phyloP scores from a whole-genome alignment of 2,113 vertebrate genomes.

The Strix uralensis region DNA sequence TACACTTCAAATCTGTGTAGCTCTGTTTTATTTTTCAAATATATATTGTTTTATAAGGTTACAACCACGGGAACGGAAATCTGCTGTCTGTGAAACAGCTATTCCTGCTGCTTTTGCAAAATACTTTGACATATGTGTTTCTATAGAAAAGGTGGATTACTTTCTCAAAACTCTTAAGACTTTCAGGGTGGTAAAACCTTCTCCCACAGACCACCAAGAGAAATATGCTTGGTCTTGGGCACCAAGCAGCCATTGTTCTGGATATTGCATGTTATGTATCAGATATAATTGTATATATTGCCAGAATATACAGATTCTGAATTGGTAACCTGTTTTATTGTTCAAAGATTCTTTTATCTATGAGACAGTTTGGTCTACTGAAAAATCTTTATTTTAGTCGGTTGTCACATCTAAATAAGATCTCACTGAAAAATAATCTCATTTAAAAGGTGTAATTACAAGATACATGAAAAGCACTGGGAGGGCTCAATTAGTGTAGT shows the following conservation, averaged over 20 bases:
- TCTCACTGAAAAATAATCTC: neutral
- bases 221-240: neutral
- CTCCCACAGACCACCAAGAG: neutral
- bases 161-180: neutral
- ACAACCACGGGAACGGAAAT: neutral
- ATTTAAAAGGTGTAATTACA: neutral
- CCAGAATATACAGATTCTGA: neutral
- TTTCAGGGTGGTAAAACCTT: neutral
- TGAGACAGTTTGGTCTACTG: neutral
- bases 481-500: neutral
- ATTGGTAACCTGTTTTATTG: neutral
- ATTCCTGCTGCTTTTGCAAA: neutral
- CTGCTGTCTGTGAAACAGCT: neutral
- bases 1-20: neutral
- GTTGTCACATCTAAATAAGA: neutral
- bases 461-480: neutral
- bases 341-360: neutral
- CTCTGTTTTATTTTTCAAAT: slow-evolving; percentile 2
- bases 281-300: too few species aligned
- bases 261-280: neutral
- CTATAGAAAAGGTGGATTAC: neutral
- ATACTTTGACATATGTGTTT: neutral
- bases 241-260: neutral
- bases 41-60: neutral
- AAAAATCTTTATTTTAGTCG: neutral